phyloP scores from a whole-genome alignment of 1,140 invertebrate genomes.

The Steinernema feltiae region DNA sequence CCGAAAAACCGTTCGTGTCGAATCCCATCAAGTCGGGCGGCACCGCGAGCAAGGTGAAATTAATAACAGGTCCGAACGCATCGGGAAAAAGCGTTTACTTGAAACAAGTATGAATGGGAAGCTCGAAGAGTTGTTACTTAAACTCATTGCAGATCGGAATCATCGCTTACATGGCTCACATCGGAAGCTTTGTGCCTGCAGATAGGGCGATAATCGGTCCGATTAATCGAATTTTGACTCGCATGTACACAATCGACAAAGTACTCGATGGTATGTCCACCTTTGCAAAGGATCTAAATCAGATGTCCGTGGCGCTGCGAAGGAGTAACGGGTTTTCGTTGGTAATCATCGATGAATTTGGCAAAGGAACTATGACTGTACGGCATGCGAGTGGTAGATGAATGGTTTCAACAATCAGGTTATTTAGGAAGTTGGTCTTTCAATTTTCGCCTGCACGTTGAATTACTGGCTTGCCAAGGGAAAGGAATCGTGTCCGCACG shows the following conservation, averaged over 20 bases:
- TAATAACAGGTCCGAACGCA: constrained; percentile 80
- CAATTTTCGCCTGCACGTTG: constrained; percentile 44
- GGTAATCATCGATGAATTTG: constrained; percentile 83
- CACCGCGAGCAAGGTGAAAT: constrained; percentile 66
- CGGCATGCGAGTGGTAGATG: constrained; percentile 6
- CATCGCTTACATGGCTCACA: constrained; percentile 75
- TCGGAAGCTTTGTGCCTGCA: constrained; percentile 81
- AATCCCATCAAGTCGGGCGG: constrained; percentile 49
- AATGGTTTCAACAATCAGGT: constrained; percentile 18
- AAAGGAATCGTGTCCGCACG: constrained; percentile 43
- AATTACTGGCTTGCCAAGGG: constrained; percentile 53
- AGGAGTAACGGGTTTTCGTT: constrained; percentile 67
- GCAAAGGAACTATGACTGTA: constrained; percentile 73
- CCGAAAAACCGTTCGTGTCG: constrained; percentile 34
- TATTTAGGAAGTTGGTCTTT: constrained; percentile 52
- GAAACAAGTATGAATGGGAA: constrained; percentile 67
- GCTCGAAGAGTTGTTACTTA: neutral
- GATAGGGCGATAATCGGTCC: constrained; percentile 68
- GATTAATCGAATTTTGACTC: constrained; percentile 70
- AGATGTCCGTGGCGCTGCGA: constrained; percentile 70
- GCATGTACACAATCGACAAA: constrained; percentile 70
- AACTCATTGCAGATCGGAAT: constrained; percentile 64
- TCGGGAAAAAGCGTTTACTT: constrained; percentile 86
- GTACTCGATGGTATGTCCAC: constrained; percentile 74
- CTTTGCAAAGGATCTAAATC: constrained; percentile 76